A percentile compares a stretch with the other conserved stretches of the same genome.
These are phyloP conservation scores for Patella vulgata DNA, from an alignment of 1,140 invertebrate genomes.

Conservation along the genomic window DNA sequence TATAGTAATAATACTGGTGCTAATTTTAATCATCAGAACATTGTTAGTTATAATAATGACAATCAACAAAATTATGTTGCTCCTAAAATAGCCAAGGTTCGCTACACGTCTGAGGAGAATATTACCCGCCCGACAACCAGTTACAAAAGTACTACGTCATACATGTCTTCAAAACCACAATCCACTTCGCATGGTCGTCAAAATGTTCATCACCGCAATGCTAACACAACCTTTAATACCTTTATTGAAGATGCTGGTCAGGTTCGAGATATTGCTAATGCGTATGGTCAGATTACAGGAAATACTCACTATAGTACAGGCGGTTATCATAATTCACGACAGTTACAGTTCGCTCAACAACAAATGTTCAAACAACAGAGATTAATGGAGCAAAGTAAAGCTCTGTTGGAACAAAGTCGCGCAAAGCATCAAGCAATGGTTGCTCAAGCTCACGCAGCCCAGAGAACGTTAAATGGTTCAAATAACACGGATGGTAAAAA, in stretches of 20 bases:
- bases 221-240: conserved; percentile 58
- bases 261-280: not conserved
- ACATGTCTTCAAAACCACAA: too few species aligned
- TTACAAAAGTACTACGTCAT: too few species aligned
- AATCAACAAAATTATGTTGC: too few species aligned
- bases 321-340: not conserved
- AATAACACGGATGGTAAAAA: too few species aligned
- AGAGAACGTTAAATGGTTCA: too few species aligned
- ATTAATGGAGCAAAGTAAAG: conserved; percentile 31
- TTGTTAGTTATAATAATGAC: too few species aligned
- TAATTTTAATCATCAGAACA: too few species aligned
- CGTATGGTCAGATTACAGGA: not conserved
- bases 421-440: conserved; percentile 65
- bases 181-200: conserved; percentile 23
- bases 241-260: conserved; percentile 47
- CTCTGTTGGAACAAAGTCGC: conserved; percentile 58
- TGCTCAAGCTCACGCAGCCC: conserved; percentile 60
- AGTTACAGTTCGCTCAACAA: not conserved
- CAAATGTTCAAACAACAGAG: conserved; percentile 24
- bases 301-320: not conserved
- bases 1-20: too few species aligned
- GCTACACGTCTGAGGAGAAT: too few species aligned
- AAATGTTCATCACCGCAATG: conserved; percentile 47
- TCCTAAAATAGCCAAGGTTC: too few species aligned
- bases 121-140: too few species aligned